Evolutionary conservation across 2,888 invertebrate genomes (phyloP).

Genomic region (Lissonota sp.): DNA sequence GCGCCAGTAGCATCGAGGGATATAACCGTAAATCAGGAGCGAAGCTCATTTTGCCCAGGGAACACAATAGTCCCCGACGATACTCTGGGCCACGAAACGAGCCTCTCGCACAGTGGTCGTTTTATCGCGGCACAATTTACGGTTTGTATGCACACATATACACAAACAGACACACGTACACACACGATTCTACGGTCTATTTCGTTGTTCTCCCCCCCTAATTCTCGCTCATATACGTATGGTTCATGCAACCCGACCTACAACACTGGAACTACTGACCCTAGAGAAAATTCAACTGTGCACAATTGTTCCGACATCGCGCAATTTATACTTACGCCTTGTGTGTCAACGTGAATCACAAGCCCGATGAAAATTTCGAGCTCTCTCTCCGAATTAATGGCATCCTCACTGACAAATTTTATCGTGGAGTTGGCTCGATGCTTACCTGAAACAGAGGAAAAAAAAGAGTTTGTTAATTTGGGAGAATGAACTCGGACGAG

Average conservation of each 20-base stretch:
- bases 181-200: not conserved
- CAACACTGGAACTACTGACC: slow-evolving; percentile 32
- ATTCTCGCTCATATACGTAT: slow-evolving; percentile 43
- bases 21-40: slow-evolving; percentile 69
- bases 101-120: slow-evolving; percentile 66
- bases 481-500: slow-evolving; percentile 1
- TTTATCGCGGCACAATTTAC: slow-evolving; percentile 78
- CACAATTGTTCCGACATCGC: slow-evolving; percentile 48
- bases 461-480: slow-evolving; percentile 45
- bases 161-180: not conserved
- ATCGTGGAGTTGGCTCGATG: slow-evolving; percentile 16
- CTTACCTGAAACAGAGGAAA: slow-evolving; percentile 70
- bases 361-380: slow-evolving; percentile 8
- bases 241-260: not conserved
- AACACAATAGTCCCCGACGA: slow-evolving; percentile 76
- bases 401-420: slow-evolving; percentile 7
- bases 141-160: slow-evolving; percentile 68
- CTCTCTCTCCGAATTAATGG: not conserved
- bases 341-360: slow-evolving; percentile 30
- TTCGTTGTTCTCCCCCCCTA: slow-evolving; percentile 14
- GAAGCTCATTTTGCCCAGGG: slow-evolving; percentile 77
- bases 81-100: slow-evolving; percentile 68
- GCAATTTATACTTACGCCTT: slow-evolving; percentile 69
- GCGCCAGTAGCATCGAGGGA: slow-evolving; percentile 41
- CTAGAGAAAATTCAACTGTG: slow-evolving; percentile 10